Base-by-base conservation (phyloP, 2,113 vertebrate genomes). In the Marmota monax region DNA sequence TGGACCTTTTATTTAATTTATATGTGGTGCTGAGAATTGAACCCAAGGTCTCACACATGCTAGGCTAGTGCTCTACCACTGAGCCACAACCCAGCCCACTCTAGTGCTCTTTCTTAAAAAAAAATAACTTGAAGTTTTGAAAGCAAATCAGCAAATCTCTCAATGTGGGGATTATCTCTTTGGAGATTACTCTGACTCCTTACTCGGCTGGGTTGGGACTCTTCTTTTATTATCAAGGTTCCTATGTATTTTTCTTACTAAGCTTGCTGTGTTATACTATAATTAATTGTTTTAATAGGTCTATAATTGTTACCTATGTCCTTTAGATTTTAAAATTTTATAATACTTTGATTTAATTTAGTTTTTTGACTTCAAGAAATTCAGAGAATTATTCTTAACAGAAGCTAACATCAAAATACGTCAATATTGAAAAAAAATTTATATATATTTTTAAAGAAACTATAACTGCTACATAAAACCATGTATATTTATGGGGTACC, bases 351-450 rank as follows among this genome's bases (percentile, higher is more conserved):
- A 63, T 65, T n/a, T 82, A n/a, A 69, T 65, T 94, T 76, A 80
- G n/a, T 82, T 4, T 89, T 92, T 90, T 94, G 85, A 96, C 77
- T 10, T 25, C 42, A 92, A 13, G 4, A 82, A 37, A 65, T 90
- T 89, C 12, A 74, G 42, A 85, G 12, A 16, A 65, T 61, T 85
- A 65, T 79, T 23, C 79, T 79, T 77, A 56, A 79, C n/a, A 93
- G 73, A 69, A 84, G 42, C n/a, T 69, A 88, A 39, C 72, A 86
- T 72, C 16, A 87, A 42, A 76, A 92, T 88, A 76, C 65, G 74
- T 78, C 37, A 73, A n/a, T 76, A 88, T 84, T 84, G 16, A 32
- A 51, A 88, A 18, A 27, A 16, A 63, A 7, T 92, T 69, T n/a
- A n/a, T n/a, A 45, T 45, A 45, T 69, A 29, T 89, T 89, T 92